Evolutionary conservation across 2,797 vertebrate species (phyloP), one percentile per base, ranked within the genome.

Genomic region (Notolabrus celidotus): DNA sequence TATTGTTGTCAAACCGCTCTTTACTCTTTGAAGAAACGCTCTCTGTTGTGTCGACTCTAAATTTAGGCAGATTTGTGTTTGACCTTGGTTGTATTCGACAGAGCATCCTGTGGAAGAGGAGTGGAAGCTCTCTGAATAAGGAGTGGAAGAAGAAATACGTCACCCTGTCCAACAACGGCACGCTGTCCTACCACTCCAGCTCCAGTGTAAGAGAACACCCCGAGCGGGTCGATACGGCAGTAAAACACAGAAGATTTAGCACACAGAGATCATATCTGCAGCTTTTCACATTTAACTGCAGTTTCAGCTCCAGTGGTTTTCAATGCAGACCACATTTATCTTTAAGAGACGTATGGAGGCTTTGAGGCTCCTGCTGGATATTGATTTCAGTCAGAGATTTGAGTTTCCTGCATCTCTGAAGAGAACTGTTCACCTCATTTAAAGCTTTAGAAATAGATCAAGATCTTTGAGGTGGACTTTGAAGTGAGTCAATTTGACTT

Each of bases 131-230:
- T 57, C 93, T 99, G 86, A 99, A 99, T 84, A 99, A 99, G 88
- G 97, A 99, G 82, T 99, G 97, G 97, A 99, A 99, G 94, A 99
- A 98, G 94, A 99, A 99, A 62, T 97, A 96, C 0, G 97, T 99
- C 61, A 98, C 97, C 0, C 85, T 99, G 83, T 96, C 96, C 80
- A 97, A 95, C 92, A 97, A 95, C 0, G 97, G 97, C 69, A 94
- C 95, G 22, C 92, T 99, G 59, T 94, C 94, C 34, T 99, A 99
- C 85, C 96, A 99, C 88, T 96, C 97, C 80, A 98, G 94, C 93
- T 90, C 95, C 89, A 97, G 95, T 3, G 97, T 99, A 92, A 97
- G 97, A 87, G 38, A 58, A 72, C 60, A 54, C 71, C 59, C 9
- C 1, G 27, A 10, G 11, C 27, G 0, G 49, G 51, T 51, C 49